Evolutionary conservation across 1,140 invertebrate species (phyloP), one percentile per base, ranked within the genome.

Genomic region (Archegozetes longisetosus): DNA sequence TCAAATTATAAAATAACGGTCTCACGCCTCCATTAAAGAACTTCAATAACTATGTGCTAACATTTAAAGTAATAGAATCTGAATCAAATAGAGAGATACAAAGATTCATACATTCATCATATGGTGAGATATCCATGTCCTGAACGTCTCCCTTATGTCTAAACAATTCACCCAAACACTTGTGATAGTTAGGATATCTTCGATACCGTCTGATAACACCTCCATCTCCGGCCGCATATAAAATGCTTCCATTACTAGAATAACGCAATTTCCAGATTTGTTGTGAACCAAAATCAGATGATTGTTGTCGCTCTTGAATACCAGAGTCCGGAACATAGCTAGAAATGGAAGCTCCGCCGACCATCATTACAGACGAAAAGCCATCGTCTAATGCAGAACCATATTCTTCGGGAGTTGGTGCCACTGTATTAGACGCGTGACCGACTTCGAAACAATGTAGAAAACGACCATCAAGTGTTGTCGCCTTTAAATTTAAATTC

Each of bases 31-130:
- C n/a, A n/a, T n/a, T n/a, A n/a, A n/a, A n/a, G n/a, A n/a, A n/a
- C n/a, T n/a, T n/a, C n/a, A n/a, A n/a, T n/a, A n/a, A n/a, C n/a
- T n/a, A n/a, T n/a, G n/a, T n/a, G n/a, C n/a, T n/a, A n/a, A n/a
- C n/a, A n/a, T n/a, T n/a, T n/a, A n/a, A n/a, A n/a, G n/a, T n/a
- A n/a, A n/a, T n/a, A n/a, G n/a, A n/a, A n/a, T n/a, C n/a, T n/a
- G n/a, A n/a, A n/a, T n/a, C n/a, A n/a, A n/a, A n/a, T n/a, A n/a
- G n/a, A n/a, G n/a, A n/a, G n/a, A n/a, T n/a, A n/a, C n/a, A n/a
- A n/a, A n/a, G n/a, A n/a, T n/a, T 72, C 72, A 73, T 76, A 77
- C 76, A 78, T 69, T 78, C 76, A 69, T 78, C 76, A 64, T 75
- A 77, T 4, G 75, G 71, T 14, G 76, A 77, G 56, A 78, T 74